Percentiles rank a stretch among this genome's conserved stretches.
Evolutionary conservation across 1,140 invertebrate genomes (phyloP).

Genomic region (Drosophila kikkawai): DNA sequence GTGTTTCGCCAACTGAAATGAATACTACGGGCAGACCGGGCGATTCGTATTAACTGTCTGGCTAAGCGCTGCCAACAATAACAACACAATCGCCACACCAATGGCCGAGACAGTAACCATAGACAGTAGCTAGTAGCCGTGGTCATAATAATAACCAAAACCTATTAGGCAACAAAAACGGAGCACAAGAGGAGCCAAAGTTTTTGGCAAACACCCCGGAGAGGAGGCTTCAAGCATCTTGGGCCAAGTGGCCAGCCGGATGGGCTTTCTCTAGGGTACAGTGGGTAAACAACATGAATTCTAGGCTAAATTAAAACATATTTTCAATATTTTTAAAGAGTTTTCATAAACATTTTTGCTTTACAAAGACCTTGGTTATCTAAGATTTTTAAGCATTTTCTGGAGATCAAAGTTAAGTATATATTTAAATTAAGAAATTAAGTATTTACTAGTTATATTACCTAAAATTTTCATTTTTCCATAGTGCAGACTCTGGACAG

Average conservation of each 20-base stretch:
- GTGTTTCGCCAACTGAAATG: conserved; percentile 63
- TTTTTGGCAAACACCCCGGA: conserved; percentile 37
- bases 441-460: background rate
- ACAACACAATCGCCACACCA: conserved; percentile 27
- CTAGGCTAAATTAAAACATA: no score
- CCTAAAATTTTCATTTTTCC: background rate
- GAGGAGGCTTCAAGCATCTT: conserved; percentile 23
- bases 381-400: no score
- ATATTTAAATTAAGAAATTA: no score
- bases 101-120: conserved; percentile 26
- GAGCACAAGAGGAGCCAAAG: conserved; percentile 22
- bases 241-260: conserved; percentile 31
- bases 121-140: conserved; percentile 25
- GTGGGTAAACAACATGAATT: background rate
- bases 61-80: conserved; percentile 53
- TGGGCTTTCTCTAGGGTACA: conserved; percentile 24
- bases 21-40: conserved; percentile 45
- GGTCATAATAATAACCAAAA: conserved; percentile 72
- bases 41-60: conserved; percentile 69
- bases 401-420: no score
- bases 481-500: conserved; percentile 3
- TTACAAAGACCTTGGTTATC: no score
- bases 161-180: conserved; percentile 65
- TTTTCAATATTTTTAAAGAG: no score
- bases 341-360: no score